Percentiles rank a stretch among this genome's conserved stretches.
Evolutionary conservation across 2,888 invertebrate species (phyloP).

Genomic region (Empis livida): DNA sequence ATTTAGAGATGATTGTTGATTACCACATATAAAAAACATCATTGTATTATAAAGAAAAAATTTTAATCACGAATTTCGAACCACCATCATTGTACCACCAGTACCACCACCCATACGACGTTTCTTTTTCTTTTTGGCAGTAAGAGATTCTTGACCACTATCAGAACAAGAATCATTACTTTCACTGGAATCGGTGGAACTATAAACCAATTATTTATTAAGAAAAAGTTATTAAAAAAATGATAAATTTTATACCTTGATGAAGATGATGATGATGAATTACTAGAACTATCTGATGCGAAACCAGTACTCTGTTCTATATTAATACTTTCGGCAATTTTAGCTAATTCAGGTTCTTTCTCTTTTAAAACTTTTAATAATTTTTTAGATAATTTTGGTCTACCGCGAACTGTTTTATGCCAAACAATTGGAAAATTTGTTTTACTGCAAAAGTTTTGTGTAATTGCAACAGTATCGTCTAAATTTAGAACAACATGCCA

Average conservation of each 20-base stretch:
- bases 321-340: conserved; percentile 71
- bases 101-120: conserved; percentile 37
- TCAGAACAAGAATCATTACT: conserved; percentile 49
- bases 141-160: conserved; percentile 80
- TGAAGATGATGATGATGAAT: conserved; percentile 63
- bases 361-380: conserved; percentile 62
- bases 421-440: conserved; percentile 96
- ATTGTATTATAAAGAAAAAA: no score
- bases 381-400: conserved; percentile 90
- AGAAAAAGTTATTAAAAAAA: no score
- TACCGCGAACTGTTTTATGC: conserved; percentile 92
- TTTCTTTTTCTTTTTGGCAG: conserved; percentile 71
- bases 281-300: conserved; percentile 89
- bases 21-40: no score
- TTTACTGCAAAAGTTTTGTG: conserved; percentile 93
- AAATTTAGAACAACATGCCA: conserved; percentile 99
- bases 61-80: no score
- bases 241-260: conserved; percentile 18
- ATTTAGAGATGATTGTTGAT: no score
- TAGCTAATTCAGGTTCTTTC: conserved; percentile 65
- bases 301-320: conserved; percentile 76
- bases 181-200: conserved; percentile 48
- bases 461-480: conserved; percentile 92
- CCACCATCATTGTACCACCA: no score
- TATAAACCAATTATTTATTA: conserved; percentile 19